Conservation (phyloP, 2,113 vertebrate species). For the Otolemur garnettii region DNA sequence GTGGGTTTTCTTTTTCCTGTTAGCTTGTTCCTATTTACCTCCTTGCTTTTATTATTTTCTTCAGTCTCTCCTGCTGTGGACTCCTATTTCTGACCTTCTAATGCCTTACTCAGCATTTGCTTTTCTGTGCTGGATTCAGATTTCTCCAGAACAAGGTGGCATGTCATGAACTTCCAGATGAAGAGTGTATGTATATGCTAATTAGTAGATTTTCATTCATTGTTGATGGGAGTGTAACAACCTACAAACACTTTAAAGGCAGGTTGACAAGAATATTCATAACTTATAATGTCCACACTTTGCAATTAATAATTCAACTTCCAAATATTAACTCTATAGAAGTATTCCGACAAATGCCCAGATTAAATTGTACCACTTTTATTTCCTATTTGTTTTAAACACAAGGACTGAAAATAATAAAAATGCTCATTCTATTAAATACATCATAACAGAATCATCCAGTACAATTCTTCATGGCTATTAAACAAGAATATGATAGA, state of each 20-base stretch:
- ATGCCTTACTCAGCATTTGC: neutral
- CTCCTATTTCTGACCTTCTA: neutral
- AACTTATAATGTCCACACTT: neutral
- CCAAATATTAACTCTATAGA: neutral
- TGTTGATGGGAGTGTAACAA: neutral
- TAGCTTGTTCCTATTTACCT: neutral
- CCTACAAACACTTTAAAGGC: neutral
- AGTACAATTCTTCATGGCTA: neutral
- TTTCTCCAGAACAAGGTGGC: neutral
- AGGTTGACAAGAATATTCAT: neutral
- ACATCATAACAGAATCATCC: neutral
- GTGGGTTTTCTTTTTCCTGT: neutral
- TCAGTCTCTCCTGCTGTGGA: neutral
- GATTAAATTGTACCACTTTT: neutral
- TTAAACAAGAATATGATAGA: neutral
- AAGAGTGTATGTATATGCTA: neutral
- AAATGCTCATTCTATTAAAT: neutral
- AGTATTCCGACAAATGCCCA: neutral
- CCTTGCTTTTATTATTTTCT: neutral
- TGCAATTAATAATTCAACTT: neutral
- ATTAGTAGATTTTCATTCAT: neutral
- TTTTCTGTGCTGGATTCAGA: neutral
- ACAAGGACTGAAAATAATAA: neutral
- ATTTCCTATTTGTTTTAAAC: neutral
- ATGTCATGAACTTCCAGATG: neutral